Base-by-base conservation (phyloP, 2,888 invertebrate genomes). In the Flexamia atlantica region DNA sequence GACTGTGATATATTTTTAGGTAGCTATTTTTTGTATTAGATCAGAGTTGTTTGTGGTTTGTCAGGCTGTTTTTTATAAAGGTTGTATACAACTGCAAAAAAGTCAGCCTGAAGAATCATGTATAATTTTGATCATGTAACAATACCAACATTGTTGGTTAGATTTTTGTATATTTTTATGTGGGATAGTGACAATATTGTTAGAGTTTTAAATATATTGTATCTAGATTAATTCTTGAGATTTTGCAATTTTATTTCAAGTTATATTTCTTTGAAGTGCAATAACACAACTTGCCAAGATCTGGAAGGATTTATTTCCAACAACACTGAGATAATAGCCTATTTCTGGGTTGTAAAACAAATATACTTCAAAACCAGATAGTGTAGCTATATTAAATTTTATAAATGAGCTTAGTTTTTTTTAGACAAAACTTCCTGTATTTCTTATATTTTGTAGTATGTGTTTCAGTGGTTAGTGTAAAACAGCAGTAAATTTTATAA, bases 191-290 rank as follows among this genome's bases (percentile, higher is more conserved):
- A 70, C 64, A 70, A 70, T 70, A 70, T 40, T 40, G 70, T 70
- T 70, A 64, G 36, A 70, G 68, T n/a, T 70, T 70, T 70, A 20
- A 70, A 20, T 70, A 70, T 40, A 70, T 70, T 70, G 40, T 40
- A 40, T 4, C 14, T 40, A 40, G 70, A 40, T 9, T 36, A 70
- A 36, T 70, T 70, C n/a, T 70, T 36, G n/a, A 64, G 23, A 53
- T 23, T 5, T 10, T 28, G 25, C 14, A 28, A 64, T 30, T 28
- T 64, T 64, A 30, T 64, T 64, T 64, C 30, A 28, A 64, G 14
- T 10, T 3, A 64, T 64, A 64, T 64, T 28, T 64, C 30, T 28
- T 28, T 64, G 28, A 64, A 12, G 64, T 64, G 64, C 64, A 64
- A 64, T 64, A 64, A 64, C 12, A 28, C 14, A 25, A 64, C 64